Evolutionary conservation across 2,113 vertebrate species (phyloP), one percentile per base, ranked within the genome.

Genomic region (Chrysochloris asiatica): DNA sequence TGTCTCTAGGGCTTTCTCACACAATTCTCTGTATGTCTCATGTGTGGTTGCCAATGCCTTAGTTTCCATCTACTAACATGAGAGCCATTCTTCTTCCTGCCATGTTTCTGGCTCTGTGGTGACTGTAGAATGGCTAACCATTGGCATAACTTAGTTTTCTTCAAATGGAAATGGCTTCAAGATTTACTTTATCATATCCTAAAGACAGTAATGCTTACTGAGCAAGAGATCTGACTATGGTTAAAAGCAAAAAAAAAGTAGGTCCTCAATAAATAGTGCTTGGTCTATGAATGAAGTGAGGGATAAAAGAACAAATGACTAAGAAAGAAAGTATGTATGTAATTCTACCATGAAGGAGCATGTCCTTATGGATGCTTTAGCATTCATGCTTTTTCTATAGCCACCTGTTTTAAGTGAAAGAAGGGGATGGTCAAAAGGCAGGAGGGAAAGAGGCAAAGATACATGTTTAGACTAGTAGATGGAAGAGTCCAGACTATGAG

Each of bases 1-100:
- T 45, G 21, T 88, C 76, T 88, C 77, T 22, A 38, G 59, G 65
- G 80, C 38, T 93, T 93, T 81, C 59, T 72, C 72, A 28, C 12
- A 30, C 13, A 36, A 13, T 36, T 82, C 45, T 48, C 33, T 30
- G 71, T 76, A 86, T 80, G 67, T 77, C 48, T 38, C 65, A 54
- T 56, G 54, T n/a, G 10, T 26, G 76, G 54, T 47, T 45, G 41
- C 38, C 26, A 48, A 76, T 13, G 19, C 4, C 41, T 85, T 24
- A 2, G 10, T 17, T 48, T 81, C 19, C 9, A 50, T 38, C 38
- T 50, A 17, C 56, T 56, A n/a, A 77, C n/a, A 8, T 4, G 11
- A 11, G 9, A 54, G 6, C 12, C 43, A 33, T 12, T 72, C 19
- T 19, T 67, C 36, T 28, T 47, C 30, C 50, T 7, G 4, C 19